Conservation (phyloP, 2,888 invertebrate genomes). For the Nymphalis polychloros region DNA sequence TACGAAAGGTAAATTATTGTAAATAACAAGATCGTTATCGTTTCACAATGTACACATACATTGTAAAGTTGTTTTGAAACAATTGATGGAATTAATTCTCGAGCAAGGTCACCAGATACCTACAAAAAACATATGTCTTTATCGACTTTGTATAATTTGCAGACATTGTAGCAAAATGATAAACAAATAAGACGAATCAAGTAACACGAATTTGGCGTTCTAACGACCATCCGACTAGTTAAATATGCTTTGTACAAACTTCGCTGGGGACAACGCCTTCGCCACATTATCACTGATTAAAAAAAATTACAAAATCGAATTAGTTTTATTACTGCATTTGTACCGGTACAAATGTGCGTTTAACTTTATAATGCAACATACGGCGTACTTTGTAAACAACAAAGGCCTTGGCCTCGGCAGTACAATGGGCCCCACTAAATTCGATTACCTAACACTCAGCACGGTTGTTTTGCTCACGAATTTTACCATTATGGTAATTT, state of each 20-base stretch:
- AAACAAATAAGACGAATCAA: constrained; percentile 20
- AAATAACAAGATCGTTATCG: constrained; percentile 58
- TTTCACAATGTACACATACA: constrained; percentile 14
- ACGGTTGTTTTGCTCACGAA: constrained; percentile 70
- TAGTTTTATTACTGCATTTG: not conserved
- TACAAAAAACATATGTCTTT: constrained; percentile 43
- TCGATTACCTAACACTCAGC: constrained; percentile 68
- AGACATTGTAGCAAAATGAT: constrained; percentile 30
- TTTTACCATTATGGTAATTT: constrained; percentile 52
- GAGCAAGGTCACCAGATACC: constrained; percentile 48
- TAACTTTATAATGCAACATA: constrained; percentile 38
- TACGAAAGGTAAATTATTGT: constrained; percentile 37
- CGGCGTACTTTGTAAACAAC: constrained; percentile 68
- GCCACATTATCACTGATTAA: not conserved
- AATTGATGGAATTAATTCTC: constrained; percentile 55
- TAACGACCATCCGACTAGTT: not conserved
- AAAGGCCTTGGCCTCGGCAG: constrained; percentile 71
- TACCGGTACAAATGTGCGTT: constrained; percentile 25
- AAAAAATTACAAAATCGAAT: not conserved
- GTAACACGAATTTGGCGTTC: not conserved
- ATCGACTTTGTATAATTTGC: constrained; percentile 40
- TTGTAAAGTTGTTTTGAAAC: constrained; percentile 48
- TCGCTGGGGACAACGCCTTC: not conserved
- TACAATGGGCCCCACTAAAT: constrained; percentile 76
- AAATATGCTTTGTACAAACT: not conserved